phyloP scores from a whole-genome alignment of 2,797 vertebrate species.

The Enteromius trimaculatus region DNA sequence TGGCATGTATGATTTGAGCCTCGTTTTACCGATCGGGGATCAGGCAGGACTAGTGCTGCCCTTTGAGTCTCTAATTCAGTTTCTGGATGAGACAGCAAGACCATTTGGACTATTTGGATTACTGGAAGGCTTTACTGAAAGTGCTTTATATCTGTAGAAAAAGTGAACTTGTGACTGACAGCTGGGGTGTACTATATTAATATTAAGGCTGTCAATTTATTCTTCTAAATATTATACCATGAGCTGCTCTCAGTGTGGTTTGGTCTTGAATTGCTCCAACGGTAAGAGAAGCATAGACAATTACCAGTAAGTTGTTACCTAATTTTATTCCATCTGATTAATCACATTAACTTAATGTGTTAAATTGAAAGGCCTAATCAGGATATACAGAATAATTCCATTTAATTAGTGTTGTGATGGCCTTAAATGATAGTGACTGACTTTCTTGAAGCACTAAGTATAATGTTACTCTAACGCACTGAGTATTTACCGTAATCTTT shows the following conservation, averaged over 20 bases:
- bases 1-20: constrained; percentile 35
- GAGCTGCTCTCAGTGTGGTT: neutral
- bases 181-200: neutral
- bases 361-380: neutral
- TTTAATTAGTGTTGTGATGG: neutral
- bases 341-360: constrained; percentile 4
- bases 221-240: neutral
- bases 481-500: neutral
- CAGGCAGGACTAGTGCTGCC: constrained; percentile 10
- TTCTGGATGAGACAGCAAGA: constrained; percentile 31
- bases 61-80: constrained; percentile 38
- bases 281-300: neutral
- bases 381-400: neutral
- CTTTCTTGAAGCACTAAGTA: neutral
- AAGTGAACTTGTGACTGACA: constrained; percentile 15
- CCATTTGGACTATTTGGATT: constrained; percentile 29
- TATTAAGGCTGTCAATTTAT: neutral
- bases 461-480: neutral
- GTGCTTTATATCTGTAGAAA: neutral
- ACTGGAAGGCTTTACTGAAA: constrained; percentile 13
- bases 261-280: neutral
- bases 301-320: neutral
- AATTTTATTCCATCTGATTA: neutral
- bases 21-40: constrained; percentile 20
- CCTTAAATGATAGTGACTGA: neutral